Percentiles rank a stretch among this genome's conserved stretches.
phyloP scores from a whole-genome alignment of 2,888 invertebrate genomes.

The Globia sparganii region DNA sequence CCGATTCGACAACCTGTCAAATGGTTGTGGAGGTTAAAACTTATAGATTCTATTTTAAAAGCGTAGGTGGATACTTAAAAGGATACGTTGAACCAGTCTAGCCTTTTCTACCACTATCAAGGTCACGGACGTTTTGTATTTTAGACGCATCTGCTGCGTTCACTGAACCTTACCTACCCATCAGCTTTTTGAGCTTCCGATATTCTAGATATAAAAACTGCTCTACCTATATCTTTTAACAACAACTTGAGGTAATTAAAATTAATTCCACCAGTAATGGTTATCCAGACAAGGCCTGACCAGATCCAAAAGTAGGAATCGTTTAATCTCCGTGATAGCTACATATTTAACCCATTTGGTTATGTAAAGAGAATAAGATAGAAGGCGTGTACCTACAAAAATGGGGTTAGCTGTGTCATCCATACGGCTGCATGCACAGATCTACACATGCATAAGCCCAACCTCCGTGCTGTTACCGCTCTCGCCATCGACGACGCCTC shows the following conservation, averaged over 20 bases:
- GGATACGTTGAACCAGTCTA: slow-evolving; percentile 3
- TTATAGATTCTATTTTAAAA: background rate
- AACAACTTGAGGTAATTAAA: background rate
- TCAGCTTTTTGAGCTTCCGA: background rate
- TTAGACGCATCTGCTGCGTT: background rate
- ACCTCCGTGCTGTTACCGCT: background rate
- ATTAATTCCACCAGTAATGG: background rate
- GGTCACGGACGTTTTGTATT: slow-evolving; percentile 12
- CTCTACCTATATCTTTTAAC: background rate
- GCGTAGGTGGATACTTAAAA: background rate
- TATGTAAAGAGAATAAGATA: background rate
- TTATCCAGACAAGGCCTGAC: background rate
- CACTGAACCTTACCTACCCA: background rate
- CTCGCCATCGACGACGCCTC: background rate
- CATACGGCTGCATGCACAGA: background rate
- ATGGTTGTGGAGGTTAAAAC: background rate
- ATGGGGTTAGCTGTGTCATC: background rate
- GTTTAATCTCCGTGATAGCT: background rate
- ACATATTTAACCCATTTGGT: background rate
- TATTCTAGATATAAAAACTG: background rate
- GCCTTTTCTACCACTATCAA: slow-evolving; percentile 7
- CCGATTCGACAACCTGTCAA: background rate
- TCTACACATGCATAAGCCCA: background rate
- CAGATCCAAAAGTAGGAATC: too few relatives aligned
- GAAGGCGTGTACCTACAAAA: background rate